Evolutionary conservation across 2,797 vertebrate genomes (phyloP), one percentile per base, ranked within the genome.

Genomic region (Myotis daubentonii): DNA sequence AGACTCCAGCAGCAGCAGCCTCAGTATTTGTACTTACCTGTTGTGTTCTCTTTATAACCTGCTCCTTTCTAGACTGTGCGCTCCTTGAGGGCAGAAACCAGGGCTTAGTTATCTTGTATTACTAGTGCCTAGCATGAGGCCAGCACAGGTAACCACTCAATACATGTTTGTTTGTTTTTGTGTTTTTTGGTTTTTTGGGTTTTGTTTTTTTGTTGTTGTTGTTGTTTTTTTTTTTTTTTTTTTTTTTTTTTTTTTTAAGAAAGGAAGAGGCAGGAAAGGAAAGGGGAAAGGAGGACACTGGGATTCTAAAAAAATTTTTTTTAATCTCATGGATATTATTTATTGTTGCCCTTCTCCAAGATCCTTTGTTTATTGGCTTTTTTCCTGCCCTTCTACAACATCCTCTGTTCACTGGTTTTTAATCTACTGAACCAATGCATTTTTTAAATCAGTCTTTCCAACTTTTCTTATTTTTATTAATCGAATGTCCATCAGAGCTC

Each of bases 1-100:
- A 80, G 65, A 55, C 47, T 86, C 20, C 62, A 72, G 55, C 20
- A 0, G n/a, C 33, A 20, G 76, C n/a, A 75, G 20, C 66, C n/a
- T 72, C 44, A 38, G 44, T 7, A 13, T 28, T 49, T 75, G 72
- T 33, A 41, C 44, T 71, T 47, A 5, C 66, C 41, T 47, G 8
- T 10, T 71, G 78, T n/a, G 3, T 71, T 89, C 15, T 68, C 65
- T 49, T 33, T 30, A 2, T 72, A 6, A 68, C 33, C 22, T 22
- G 13, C 28, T 65, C 25, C 6, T 0, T 16, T 6, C 47, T 96
- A 97, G 97, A 96, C 86, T 97, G 97, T 97, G 86, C 94, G 97
- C 97, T 88, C 97, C 82, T 70, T 76, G 94, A 83, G 96, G 66
- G 96, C 96, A 97, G 96, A 86, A n/a, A 55, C 36, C 30, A 22